phyloP scores from a whole-genome alignment of 64 coral and sea anemone genomes.

The Pocillopora damicornis region DNA sequence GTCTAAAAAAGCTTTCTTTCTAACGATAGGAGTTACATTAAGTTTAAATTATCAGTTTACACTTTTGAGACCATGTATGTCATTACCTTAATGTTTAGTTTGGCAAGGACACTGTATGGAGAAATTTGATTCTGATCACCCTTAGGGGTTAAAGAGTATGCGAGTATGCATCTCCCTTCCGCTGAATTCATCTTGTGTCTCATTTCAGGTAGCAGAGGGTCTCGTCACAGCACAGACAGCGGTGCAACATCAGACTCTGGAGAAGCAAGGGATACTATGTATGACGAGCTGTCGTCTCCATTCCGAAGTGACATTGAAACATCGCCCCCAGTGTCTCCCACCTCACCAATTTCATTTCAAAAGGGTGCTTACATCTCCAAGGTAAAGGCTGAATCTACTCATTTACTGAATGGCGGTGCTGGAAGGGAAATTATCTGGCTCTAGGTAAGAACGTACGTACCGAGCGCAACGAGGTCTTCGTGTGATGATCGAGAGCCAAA shows the following conservation, averaged over 20 bases:
- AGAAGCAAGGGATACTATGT: slow-evolving; percentile 73
- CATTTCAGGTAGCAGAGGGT: slow-evolving; percentile 54
- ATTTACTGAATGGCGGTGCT: background rate
- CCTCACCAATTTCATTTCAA: slow-evolving; percentile 23
- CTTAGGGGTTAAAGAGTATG: too few relatives aligned
- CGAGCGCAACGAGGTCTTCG: too few relatives aligned
- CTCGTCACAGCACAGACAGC: slow-evolving; percentile 75
- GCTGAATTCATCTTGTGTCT: background rate
- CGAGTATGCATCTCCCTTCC: background rate
- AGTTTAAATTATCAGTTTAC: too few relatives aligned
- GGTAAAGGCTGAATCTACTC: slow-evolving; percentile 33
- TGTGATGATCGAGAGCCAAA: too few relatives aligned
- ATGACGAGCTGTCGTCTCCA: slow-evolving; percentile 75
- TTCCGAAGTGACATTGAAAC: slow-evolving; percentile 79
- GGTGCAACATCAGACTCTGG: slow-evolving; percentile 28
- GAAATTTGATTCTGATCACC: too few relatives aligned
- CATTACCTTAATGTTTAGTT: too few relatives aligned
- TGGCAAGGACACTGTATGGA: too few relatives aligned
- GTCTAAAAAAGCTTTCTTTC: too few relatives aligned
- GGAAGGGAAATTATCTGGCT: too few relatives aligned
- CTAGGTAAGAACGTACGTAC: too few relatives aligned
- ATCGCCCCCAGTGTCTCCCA: slow-evolving; percentile 76
- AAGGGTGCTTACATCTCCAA: slow-evolving; percentile 77
- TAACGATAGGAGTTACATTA: too few relatives aligned
- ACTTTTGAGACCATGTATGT: too few relatives aligned